Evolutionary conservation across 2,888 invertebrate species (phyloP).

Genomic region (Mythimna pallens): DNA sequence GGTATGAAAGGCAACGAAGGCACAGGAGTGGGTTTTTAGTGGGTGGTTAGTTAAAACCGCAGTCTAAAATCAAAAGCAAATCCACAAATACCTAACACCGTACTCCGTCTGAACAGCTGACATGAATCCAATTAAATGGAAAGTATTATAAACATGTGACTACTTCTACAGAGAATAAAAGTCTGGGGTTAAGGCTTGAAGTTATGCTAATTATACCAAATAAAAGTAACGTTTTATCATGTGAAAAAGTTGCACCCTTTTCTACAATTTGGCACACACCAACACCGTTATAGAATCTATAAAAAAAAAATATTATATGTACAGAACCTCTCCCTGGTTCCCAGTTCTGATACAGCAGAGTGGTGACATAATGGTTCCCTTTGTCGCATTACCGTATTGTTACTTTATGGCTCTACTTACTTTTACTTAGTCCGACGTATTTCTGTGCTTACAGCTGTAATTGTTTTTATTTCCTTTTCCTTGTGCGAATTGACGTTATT

Average conservation of each 20-base stretch:
- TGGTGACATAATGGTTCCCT: slow-evolving; percentile 61
- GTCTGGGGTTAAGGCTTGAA: not conserved
- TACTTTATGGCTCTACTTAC: slow-evolving; percentile 62
- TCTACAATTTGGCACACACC: slow-evolving; percentile 1
- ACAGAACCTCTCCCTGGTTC: slow-evolving; percentile 31
- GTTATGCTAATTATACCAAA: too few relatives aligned
- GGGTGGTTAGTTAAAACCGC: too few relatives aligned
- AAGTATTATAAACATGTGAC: not conserved
- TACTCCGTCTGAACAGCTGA: too few relatives aligned
- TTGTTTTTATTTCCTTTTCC: slow-evolving; percentile 54
- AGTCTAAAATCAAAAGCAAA: too few relatives aligned
- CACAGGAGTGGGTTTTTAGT: too few relatives aligned
- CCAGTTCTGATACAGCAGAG: slow-evolving; percentile 1
- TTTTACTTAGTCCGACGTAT: slow-evolving; percentile 59
- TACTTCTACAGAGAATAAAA: not conserved
- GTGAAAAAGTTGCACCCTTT: not conserved
- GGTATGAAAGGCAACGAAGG: too few relatives aligned
- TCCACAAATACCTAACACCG: not conserved
- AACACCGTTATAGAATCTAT: not conserved
- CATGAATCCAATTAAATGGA: not conserved
- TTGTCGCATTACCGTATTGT: slow-evolving; percentile 63
- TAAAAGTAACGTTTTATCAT: not conserved
- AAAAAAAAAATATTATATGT: not conserved
- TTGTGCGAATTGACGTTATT: slow-evolving; percentile 50
- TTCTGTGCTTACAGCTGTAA: slow-evolving; percentile 54